Conservation (phyloP, 2,113 vertebrate species). For the Centropus bengalensis region DNA sequence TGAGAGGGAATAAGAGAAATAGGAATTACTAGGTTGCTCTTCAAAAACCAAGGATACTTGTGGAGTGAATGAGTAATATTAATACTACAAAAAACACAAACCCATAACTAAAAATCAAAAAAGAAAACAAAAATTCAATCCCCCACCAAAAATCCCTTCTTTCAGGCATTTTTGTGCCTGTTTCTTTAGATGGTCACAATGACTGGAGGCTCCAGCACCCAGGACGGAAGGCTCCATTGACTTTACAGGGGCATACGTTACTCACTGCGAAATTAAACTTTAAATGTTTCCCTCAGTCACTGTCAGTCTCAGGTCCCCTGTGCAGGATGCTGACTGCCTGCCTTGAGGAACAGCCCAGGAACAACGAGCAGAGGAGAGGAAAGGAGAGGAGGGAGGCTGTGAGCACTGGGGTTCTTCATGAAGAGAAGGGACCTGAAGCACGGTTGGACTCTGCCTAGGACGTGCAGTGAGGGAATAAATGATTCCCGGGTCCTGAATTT, state of each 20-base stretch:
- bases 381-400: not conserved
- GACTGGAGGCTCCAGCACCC: not conserved
- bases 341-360: not conserved
- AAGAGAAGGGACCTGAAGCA: not conserved
- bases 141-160: not conserved
- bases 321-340: not conserved
- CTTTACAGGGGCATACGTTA: not conserved
- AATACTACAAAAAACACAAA: not conserved
- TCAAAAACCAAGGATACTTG: not conserved
- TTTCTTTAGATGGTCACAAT: not conserved
- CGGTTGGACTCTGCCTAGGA: not conserved
- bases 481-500: not conserved
- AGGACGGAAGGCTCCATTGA: not conserved
- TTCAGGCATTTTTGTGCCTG: not conserved
- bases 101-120: not conserved
- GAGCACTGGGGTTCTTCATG: not conserved
- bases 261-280: not conserved
- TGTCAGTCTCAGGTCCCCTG: not conserved
- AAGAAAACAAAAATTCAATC: not conserved
- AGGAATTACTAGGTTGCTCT: not conserved
- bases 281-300: not conserved
- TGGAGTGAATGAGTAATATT: not conserved
- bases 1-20: not conserved
- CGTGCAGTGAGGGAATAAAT: not conserved
- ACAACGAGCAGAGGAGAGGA: not conserved